These are phyloP conservation scores for Acrossocheilus wenchowensis DNA, from an alignment of 2,797 vertebrate genomes.

Conservation along the genomic window DNA sequence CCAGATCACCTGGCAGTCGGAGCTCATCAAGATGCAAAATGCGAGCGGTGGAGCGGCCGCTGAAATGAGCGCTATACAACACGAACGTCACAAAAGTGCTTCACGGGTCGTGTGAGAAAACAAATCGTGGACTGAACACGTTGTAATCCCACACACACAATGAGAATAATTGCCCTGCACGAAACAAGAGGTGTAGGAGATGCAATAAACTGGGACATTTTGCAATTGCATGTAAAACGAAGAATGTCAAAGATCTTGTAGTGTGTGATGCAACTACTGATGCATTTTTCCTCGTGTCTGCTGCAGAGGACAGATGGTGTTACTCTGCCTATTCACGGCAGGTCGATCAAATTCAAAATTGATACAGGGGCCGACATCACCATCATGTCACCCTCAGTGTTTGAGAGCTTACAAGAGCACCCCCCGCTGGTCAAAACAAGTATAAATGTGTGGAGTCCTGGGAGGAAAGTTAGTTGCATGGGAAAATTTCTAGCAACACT, in stretches of 20 bases:
- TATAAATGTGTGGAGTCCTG: constrained; percentile 2
- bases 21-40: not conserved
- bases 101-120: not conserved
- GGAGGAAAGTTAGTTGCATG: constrained; percentile 3
- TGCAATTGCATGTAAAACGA: not conserved
- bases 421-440: not conserved
- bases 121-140: not conserved
- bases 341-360: constrained; percentile 22
- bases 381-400: constrained; percentile 11
- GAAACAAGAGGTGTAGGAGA: not conserved
- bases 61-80: not conserved
- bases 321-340: not conserved
- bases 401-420: not conserved
- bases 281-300: not conserved
- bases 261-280: not conserved
- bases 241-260: not conserved
- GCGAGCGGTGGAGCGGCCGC: not conserved
- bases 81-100: not conserved
- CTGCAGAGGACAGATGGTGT: not conserved
- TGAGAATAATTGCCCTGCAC: not conserved
- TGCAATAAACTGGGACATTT: not conserved
- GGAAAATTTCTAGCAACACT: too few species aligned
- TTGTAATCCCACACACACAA: not conserved
- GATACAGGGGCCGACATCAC: constrained; percentile 14
- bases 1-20: not conserved